These are phyloP conservation scores for Latrodectus elegans DNA, from an alignment of 2,888 invertebrate genomes.

Conservation along the genomic window DNA sequence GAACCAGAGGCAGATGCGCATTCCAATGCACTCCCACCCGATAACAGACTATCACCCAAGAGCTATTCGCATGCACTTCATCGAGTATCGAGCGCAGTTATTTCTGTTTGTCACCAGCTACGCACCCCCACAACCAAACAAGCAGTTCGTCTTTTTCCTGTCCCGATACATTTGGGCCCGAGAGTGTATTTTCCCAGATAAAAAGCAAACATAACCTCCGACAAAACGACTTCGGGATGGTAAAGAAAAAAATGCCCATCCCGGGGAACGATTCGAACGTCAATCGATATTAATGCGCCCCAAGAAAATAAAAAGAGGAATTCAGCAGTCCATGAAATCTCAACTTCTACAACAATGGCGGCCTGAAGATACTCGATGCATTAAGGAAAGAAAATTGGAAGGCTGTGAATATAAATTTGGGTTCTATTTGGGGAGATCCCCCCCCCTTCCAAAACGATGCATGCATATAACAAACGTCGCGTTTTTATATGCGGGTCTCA, in stretches of 20 bases:
- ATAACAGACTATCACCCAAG: too few relatives aligned
- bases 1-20: too few relatives aligned
- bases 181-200: conserved; percentile 11
- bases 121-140: not conserved
- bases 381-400: not conserved
- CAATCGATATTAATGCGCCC: not conserved
- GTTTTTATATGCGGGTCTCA: not conserved
- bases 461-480: not conserved
- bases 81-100: too few relatives aligned
- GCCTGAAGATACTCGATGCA: not conserved
- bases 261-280: not conserved
- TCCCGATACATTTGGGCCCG: not conserved
- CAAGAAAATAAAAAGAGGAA: not conserved
- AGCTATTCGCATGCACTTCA: too few relatives aligned
- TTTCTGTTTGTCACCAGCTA: not conserved
- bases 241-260: not conserved
- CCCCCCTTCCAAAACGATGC: not conserved
- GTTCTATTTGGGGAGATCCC: not conserved
- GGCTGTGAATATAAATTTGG: not conserved
- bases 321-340: not conserved
- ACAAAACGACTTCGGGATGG: not conserved
- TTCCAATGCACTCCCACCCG: too few relatives aligned
- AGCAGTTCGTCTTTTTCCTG: not conserved
- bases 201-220: conserved; percentile 20
- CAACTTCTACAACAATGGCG: not conserved